Conservation (phyloP, 2,888 invertebrate genomes). For the Bursaphelenchus okinawaensis region DNA sequence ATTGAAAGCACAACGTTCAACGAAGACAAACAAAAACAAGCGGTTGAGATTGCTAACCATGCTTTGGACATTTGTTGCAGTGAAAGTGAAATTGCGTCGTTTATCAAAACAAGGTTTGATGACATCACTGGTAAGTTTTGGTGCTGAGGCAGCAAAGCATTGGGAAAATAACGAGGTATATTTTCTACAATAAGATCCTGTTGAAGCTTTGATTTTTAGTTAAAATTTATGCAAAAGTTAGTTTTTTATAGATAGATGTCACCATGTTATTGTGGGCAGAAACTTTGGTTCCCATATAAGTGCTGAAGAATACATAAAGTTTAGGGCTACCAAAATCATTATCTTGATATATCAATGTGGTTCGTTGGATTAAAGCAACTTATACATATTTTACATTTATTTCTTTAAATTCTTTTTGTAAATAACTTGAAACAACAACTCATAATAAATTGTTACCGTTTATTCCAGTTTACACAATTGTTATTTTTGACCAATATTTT, state of each 20-base stretch:
- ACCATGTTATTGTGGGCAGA: slow-evolving; percentile 39
- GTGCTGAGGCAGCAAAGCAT: too few relatives aligned
- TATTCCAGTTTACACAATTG: too few relatives aligned
- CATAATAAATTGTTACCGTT: too few relatives aligned
- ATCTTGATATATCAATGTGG: slow-evolving; percentile 38
- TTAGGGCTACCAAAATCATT: slow-evolving; percentile 32
- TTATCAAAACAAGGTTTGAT: slow-evolving; percentile 27
- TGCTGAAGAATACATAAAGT: slow-evolving; percentile 33
- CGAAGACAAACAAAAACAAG: slow-evolving; percentile 27
- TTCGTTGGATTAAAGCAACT: slow-evolving; percentile 11
- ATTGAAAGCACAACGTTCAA: slow-evolving; percentile 22
- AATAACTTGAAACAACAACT: too few relatives aligned
- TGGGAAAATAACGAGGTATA: too few relatives aligned
- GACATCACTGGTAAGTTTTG: slow-evolving; percentile 27
- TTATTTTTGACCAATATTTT: too few relatives aligned
- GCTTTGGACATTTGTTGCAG: slow-evolving; percentile 22
- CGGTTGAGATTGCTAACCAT: slow-evolving; percentile 26
- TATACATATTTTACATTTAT: too few relatives aligned
- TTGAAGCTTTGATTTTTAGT: background rate
- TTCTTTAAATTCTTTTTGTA: too few relatives aligned
- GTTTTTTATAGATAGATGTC: slow-evolving; percentile 29
- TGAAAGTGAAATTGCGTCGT: slow-evolving; percentile 25
- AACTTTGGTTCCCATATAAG: slow-evolving; percentile 38
- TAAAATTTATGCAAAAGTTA: background rate
- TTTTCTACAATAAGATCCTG: too few relatives aligned